Percentiles rank a stretch among this genome's conserved stretches.
phyloP scores from a whole-genome alignment of 2,113 vertebrate species.

The Cavia aperea region DNA sequence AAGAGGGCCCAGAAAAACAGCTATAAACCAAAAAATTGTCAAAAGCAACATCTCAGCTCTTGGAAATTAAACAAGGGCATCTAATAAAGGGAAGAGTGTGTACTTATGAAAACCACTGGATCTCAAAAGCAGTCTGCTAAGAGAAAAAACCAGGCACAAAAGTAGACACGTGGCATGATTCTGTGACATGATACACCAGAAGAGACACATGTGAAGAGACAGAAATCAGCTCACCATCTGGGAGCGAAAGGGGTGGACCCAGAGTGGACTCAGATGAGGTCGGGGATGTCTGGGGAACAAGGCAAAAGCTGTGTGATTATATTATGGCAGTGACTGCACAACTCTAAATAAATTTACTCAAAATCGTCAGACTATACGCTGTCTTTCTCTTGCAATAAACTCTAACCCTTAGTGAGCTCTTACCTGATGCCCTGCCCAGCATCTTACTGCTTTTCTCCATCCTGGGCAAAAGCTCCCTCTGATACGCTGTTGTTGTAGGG shows the following conservation, averaged over 20 bases:
- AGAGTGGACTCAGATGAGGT: not conserved
- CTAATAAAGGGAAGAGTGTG: not conserved
- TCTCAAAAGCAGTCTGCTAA: not conserved
- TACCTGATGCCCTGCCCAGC: not conserved
- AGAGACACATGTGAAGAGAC: not conserved
- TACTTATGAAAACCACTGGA: not conserved
- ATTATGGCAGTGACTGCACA: not conserved
- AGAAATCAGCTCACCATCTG: not conserved
- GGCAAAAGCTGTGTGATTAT: not conserved
- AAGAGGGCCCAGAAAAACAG: not conserved
- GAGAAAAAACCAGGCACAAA: not conserved
- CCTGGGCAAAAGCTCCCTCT: not conserved
- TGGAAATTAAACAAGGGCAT: not conserved
- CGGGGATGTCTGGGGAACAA: not conserved
- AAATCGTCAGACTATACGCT: not conserved
- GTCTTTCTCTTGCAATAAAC: not conserved
- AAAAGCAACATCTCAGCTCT: not conserved
- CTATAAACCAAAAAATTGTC: not conserved
- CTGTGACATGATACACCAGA: not conserved
- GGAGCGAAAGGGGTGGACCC: not conserved
- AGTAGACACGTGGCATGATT: not conserved
- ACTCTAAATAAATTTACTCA: not conserved
- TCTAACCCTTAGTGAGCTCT: not conserved
- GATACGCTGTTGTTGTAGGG: not conserved
- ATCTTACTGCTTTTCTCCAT: not conserved